Base-by-base conservation (phyloP, 2,797 vertebrate species). In the Melanogrammus aeglefinus region DNA sequence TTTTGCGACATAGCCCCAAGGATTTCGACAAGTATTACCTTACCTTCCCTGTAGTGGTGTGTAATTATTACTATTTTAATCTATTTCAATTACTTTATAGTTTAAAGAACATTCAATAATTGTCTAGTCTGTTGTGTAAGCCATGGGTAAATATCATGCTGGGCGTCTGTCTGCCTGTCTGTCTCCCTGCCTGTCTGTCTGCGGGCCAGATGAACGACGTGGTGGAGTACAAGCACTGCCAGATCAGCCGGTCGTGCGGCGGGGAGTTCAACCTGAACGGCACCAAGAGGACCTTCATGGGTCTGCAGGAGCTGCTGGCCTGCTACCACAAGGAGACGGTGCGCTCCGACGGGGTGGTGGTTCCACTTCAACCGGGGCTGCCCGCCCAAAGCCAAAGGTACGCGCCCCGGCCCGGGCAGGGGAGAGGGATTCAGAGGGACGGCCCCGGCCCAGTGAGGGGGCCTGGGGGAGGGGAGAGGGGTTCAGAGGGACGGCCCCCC, bases 281-380 rank as follows among this genome's bases (percentile, higher is more conserved):
- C 81, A 96, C 97, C 44, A 98, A 96, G 93, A 96, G 95, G 93
- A 96, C 91, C 89, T 99, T 99, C 84, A 88, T 83, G 86, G 96
- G 90, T 81, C 93, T 99, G 82, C 95, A 95, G 88, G 97, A 98
- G 78, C 94, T 99, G 33, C 94, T 99, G 87, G 94, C 95, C 82
- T 98, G 96, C 91, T 99, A 99, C 92, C 96, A 97, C 86, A 99
- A 97, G 90, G 98, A 99, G 94, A 98, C 97, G 0, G 95, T 99
- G 79, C 96, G 96, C 86, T 97, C 97, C 1, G 96, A 99, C 83
- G 96, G 90, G 70, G 94, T 97, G 76, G 91, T 97, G 90, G 90
- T 99, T 99, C 91, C 98, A 98, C 81, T 98, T 99, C 91, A 95
- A 89, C 85, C 96, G 96, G 90, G 97, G 97, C 90, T 98, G 96